Evolutionary conservation across 2,797 vertebrate species (phyloP).

Genomic region (Leptoclinus maculatus): DNA sequence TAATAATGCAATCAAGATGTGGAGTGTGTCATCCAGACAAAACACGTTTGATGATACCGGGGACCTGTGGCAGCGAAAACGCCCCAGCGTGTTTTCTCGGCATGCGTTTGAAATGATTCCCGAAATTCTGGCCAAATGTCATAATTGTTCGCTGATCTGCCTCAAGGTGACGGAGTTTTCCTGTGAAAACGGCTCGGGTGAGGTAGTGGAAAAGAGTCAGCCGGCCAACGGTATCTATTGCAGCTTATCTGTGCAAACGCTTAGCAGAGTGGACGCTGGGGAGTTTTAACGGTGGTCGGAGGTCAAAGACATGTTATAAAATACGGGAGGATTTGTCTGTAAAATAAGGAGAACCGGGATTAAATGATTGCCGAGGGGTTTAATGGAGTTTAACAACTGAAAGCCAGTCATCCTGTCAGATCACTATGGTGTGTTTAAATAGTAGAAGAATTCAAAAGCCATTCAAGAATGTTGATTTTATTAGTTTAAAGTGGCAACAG

Average conservation of each 20-base stretch:
- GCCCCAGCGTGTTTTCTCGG: constrained; percentile 26
- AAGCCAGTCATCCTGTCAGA: not conserved
- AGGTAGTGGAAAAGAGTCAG: constrained; percentile 36
- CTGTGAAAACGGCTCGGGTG: constrained; percentile 34
- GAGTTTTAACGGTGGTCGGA: constrained; percentile 9
- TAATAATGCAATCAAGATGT: constrained; percentile 62
- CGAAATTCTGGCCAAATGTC: constrained; percentile 8
- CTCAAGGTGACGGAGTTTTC: constrained; percentile 42
- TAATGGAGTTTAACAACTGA: constrained; percentile 3
- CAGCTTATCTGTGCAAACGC: constrained; percentile 47
- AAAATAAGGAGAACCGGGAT: constrained; percentile 26
- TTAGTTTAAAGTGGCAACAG: not conserved
- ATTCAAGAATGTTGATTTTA: not conserved
- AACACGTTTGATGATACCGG: constrained; percentile 58
- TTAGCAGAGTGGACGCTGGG: constrained; percentile 16
- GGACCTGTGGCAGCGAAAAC: constrained; percentile 33
- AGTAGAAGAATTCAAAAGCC: not conserved
- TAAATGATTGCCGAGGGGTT: constrained; percentile 30
- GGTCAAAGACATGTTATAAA: constrained; percentile 11
- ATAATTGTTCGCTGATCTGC: constrained; percentile 29
- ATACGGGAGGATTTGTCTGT: not conserved
- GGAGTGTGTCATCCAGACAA: constrained; percentile 54
- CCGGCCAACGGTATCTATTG: constrained; percentile 33
- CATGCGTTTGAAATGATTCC: constrained; percentile 38
- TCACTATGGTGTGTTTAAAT: not conserved